These are phyloP conservation scores for Chrysaora quinquecirrha DNA, from an alignment of 30 jellyfish, hydroid and myxozoan genomes.

Conservation along the genomic window DNA sequence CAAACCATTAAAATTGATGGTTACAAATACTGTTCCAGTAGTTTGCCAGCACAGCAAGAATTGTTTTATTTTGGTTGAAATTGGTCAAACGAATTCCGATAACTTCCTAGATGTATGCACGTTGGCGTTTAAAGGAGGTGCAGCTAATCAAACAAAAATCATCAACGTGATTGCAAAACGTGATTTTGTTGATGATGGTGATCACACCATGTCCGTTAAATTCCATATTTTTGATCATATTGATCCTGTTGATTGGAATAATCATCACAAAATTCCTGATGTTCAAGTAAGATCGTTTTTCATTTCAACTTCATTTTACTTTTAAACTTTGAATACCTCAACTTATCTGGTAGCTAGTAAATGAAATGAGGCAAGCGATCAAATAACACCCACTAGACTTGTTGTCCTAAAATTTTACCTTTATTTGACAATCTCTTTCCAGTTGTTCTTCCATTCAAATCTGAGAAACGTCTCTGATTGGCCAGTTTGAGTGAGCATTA, in stretches of 20 bases:
- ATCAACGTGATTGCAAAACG: constrained; percentile 84
- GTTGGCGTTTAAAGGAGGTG: constrained; percentile 67
- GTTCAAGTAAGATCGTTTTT: constrained; percentile 44
- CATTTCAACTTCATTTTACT: no score
- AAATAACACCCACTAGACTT: no score
- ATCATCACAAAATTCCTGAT: constrained; percentile 76
- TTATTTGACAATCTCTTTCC: no score
- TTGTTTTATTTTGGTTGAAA: constrained; percentile 74
- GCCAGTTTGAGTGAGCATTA: no score
- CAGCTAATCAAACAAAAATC: constrained; percentile 62
- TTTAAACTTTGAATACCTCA: no score
- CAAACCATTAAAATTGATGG: constrained; percentile 60
- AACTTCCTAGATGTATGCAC: constrained; percentile 71
- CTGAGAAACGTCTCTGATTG: no score
- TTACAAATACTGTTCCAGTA: constrained; percentile 81
- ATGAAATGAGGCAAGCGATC: no score
- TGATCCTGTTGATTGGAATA: constrained; percentile 95
- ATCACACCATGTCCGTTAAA: constrained; percentile 73
- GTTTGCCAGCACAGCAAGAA: constrained; percentile 59
- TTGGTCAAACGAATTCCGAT: constrained; percentile 78
- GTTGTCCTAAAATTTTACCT: no score
- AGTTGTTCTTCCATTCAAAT: no score
- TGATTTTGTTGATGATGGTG: constrained; percentile 94
- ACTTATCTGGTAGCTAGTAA: no score
- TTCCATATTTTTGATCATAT: constrained; percentile 68